phyloP scores from a whole-genome alignment of 1,140 invertebrate species.

The Trypoxylus dichotomus region DNA sequence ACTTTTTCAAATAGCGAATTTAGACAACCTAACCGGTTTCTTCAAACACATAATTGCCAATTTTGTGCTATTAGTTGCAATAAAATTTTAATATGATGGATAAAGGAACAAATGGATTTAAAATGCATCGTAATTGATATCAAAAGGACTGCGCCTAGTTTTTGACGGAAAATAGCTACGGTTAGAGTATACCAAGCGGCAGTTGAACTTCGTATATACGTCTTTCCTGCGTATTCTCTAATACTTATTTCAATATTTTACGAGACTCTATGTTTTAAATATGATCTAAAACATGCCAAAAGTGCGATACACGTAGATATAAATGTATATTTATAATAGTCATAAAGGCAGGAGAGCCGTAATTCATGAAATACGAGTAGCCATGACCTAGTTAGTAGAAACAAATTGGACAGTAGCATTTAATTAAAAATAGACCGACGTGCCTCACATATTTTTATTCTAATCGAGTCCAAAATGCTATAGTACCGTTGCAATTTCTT shows the following conservation, averaged over 20 bases:
- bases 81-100: too few species aligned
- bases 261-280: background rate
- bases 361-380: conserved; percentile 2
- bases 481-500: too few species aligned
- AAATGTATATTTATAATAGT: background rate
- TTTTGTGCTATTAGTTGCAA: too few species aligned
- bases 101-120: too few species aligned
- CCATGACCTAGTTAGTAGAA: background rate
- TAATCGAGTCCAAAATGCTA: background rate
- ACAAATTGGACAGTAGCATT: background rate
- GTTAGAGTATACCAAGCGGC: too few species aligned
- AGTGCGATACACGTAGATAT: background rate
- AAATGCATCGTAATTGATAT: too few species aligned
- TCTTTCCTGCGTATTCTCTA: background rate
- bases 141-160: too few species aligned
- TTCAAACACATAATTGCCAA: too few species aligned
- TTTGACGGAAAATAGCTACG: too few species aligned
- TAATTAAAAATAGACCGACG: background rate
- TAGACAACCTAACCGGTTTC: too few species aligned
- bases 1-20: too few species aligned
- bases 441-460: background rate
- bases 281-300: background rate
- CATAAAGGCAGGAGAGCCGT: background rate
- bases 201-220: too few species aligned
- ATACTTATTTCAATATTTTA: background rate